These are phyloP conservation scores for Anomalospiza imberbis DNA, from an alignment of 2,797 vertebrate species.

Conservation along the genomic window DNA sequence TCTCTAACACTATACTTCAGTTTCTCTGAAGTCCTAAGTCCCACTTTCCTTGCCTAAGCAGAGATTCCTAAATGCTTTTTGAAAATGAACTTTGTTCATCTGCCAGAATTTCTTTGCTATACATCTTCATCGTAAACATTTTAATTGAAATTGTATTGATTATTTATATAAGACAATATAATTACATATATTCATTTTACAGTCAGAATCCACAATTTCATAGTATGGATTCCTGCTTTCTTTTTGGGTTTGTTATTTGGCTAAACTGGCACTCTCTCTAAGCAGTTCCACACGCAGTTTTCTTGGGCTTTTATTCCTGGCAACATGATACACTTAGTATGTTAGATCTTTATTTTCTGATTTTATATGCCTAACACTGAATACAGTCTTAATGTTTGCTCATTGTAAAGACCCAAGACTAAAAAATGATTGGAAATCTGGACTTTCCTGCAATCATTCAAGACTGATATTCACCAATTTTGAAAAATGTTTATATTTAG, in stretches of 20 bases:
- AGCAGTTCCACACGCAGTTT: neutral
- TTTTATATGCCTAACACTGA: neutral
- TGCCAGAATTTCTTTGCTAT: neutral
- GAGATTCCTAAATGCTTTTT: neutral
- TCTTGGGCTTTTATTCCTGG: neutral
- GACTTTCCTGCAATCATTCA: neutral
- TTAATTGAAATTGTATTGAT: neutral
- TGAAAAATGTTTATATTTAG: neutral
- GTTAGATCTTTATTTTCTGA: neutral
- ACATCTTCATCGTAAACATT: neutral
- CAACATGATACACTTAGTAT: neutral
- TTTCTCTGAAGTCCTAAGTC: neutral
- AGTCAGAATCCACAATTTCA: neutral
- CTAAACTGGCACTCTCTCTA: neutral
- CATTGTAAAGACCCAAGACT: neutral
- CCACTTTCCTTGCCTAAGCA: neutral
- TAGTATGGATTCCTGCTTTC: neutral
- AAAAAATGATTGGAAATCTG: neutral
- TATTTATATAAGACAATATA: neutral
- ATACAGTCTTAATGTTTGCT: neutral
- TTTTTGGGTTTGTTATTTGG: neutral
- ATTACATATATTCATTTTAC: neutral
- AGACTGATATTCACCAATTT: neutral
- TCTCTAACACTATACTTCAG: neutral
- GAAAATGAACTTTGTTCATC: neutral